A percentile compares a stretch with the other conserved stretches of the same genome.
Evolutionary conservation across 2,888 invertebrate species (phyloP).

Genomic region (Theretra japonica): DNA sequence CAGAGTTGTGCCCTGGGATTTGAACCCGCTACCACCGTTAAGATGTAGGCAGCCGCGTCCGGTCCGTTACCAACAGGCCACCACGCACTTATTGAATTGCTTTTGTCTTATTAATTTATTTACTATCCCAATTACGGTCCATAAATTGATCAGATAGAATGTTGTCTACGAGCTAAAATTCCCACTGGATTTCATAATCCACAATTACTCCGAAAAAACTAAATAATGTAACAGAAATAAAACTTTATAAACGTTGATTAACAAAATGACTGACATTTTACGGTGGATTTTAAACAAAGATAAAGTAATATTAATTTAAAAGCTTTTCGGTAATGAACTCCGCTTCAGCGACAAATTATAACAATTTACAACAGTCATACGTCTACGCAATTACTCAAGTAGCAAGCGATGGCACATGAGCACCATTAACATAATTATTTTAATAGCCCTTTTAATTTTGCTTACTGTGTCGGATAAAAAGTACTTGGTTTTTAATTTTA

Average conservation of each 20-base stretch:
- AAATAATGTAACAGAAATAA: not conserved
- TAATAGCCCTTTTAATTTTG: not conserved
- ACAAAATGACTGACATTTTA: not conserved
- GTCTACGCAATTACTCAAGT: not conserved
- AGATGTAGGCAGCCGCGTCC: too few species aligned
- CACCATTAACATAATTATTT: constrained; percentile 14
- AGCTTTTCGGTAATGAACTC: not conserved
- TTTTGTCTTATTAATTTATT: too few species aligned
- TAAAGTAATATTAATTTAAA: not conserved
- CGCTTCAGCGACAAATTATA: constrained; percentile 1
- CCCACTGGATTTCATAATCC: too few species aligned
- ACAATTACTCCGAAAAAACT: not conserved
- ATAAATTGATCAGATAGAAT: too few species aligned
- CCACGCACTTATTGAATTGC: too few species aligned
- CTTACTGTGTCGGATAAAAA: not conserved
- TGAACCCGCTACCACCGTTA: too few species aligned
- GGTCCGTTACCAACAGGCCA: too few species aligned
- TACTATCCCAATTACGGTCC: too few species aligned
- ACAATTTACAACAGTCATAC: constrained; percentile 12
- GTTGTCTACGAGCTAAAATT: too few species aligned
- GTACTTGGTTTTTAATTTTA: not conserved
- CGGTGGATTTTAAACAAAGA: not conserved
- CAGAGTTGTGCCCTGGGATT: too few species aligned
- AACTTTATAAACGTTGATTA: not conserved
- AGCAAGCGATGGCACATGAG: not conserved